Base-by-base conservation (phyloP, 2,113 vertebrate species). In the Hydrochoerus hydrochaeris region DNA sequence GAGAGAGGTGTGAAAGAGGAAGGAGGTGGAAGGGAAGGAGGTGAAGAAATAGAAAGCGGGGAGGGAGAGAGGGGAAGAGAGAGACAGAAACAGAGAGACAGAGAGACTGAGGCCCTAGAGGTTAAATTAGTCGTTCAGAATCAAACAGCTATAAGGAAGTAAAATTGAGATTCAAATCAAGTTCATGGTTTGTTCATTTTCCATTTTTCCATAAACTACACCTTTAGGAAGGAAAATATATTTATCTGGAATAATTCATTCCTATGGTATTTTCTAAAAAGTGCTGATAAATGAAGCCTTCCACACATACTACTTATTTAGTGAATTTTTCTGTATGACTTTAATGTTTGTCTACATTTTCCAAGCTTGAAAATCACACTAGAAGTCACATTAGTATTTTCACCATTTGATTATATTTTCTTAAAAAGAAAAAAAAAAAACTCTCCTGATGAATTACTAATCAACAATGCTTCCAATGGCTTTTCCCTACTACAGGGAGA, bases 401-500 rank as follows among this genome's bases (percentile, higher is more conserved):
- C n/a, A 63, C 26, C 52, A 30, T 19, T 81, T 89, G 67, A 35
- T 84, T 91, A 22, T 26, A 77, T 62, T 38, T 77, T 58, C 30
- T 77, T 57, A 52, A 93, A n/a, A n/a, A n/a, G n/a, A n/a, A n/a
- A n/a, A n/a, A n/a, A n/a, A 46, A 89, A 73, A 93, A 90, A 67
- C 24, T 20, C 35, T 65, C 38, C 81, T 49, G 63, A 19, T 35
- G 58, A n/a, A 7, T 49, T 92, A 49, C 4, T 67, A 62, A 88
- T 83, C 32, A 75, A 26, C 57, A 65, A 54, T 69, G 38, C 3
- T 67, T 54, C n/a, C 62, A 85, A 38, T 22, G 13, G 17, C 30
- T 9, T 60, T 67, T 88, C 46, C 38, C 80, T 73, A 80, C 38
- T 24, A 75, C 10, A 17, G 73, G 20, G 44, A 85, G 35, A 80